Evolutionary conservation across 2,888 invertebrate genomes (phyloP), one percentile per base, ranked within the genome.

Genomic region (Aphidoletes aphidimyza): DNA sequence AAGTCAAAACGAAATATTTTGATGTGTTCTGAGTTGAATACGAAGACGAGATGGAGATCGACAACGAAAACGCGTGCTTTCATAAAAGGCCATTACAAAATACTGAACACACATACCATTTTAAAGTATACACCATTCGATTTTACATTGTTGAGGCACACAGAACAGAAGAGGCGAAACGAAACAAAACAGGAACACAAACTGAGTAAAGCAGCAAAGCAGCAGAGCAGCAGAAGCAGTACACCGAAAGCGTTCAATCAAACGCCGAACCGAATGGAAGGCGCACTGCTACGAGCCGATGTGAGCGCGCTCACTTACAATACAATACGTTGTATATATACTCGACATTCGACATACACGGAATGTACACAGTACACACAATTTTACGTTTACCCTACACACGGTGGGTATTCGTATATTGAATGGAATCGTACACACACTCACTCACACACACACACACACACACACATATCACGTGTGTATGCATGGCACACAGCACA

Each of bases 31-130:
- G 34, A 69, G 34, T 30, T 69, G 69, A 69, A 30, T 69, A 69
- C 69, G 69, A 69, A 69, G 69, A 69, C 69, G 69, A 69, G 34
- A 69, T 69, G 69, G 69, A 69, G 69, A 69, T 69, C 69, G 69
- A 81, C 81, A 39, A 81, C 81, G 81, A 81, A 81, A 39, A 81
- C 81, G 81, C 81, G 81, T 81, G 81, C 81, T 81, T 39, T 81
- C 81, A 81, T 39, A 81, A 81, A 81, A 39, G 39, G 39, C 81
- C 81, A 81, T 81, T 81, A 81, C 81, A 81, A 81, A 81, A 81
- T 81, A 81, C 81, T 81, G 81, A 81, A 81, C 81, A 81, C 81
- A 81, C 81, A 39, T 81, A 81, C 81, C 36, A 81, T 81, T 37
- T 81, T 81, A 81, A 81, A 81, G 39, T 81, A 81, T 69, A 69